These are phyloP conservation scores for Zosterops borbonicus DNA, from an alignment of 2,113 vertebrate species.

Conservation along the genomic window DNA sequence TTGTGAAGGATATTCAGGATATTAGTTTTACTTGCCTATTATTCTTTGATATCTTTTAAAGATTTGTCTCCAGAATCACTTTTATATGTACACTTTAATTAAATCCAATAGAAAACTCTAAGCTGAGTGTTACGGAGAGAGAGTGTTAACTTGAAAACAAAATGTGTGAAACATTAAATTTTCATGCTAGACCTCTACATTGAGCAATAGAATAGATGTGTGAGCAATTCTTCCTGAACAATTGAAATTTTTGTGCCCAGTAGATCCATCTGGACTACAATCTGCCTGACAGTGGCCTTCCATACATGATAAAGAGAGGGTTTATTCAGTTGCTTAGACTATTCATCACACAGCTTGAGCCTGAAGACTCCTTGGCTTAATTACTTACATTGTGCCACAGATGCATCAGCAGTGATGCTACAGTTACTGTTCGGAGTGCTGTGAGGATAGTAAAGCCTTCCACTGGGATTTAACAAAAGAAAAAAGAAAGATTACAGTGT, in stretches of 20 bases:
- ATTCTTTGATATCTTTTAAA: background rate
- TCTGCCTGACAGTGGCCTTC: background rate
- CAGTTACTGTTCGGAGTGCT: background rate
- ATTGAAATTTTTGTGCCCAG: background rate
- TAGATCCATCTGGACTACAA: background rate
- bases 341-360: background rate
- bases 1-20: background rate
- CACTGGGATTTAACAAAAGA: background rate
- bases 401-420: background rate
- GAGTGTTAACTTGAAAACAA: background rate
- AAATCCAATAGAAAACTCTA: background rate
- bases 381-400: background rate
- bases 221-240: background rate
- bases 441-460: background rate
- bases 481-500: background rate
- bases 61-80: background rate
- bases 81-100: background rate
- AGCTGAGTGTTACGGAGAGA: background rate
- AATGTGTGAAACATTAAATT: background rate
- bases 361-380: background rate
- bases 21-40: background rate
- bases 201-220: background rate
- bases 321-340: background rate
- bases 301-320: background rate
- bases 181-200: background rate